phyloP scores from a whole-genome alignment of 2,797 vertebrate genomes.

The Tangara arthus region DNA sequence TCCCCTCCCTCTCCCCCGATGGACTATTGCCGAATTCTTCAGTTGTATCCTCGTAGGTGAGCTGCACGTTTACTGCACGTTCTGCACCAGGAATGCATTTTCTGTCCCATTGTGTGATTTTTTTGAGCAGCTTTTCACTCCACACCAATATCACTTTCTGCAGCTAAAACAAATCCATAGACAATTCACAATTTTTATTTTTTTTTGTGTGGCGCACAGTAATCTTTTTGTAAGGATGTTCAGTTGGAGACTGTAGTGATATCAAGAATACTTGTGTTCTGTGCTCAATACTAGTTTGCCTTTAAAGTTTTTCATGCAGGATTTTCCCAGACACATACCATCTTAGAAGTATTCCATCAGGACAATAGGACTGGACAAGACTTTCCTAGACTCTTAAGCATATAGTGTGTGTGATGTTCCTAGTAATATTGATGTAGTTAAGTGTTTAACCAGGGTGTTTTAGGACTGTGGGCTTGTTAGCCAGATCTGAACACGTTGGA shows the following conservation, averaged over 20 bases:
- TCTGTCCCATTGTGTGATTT: slow-evolving; percentile 76
- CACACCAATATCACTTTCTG: slow-evolving; percentile 76
- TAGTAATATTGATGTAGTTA: not conserved
- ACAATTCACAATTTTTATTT: slow-evolving; percentile 53
- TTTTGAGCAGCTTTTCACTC: slow-evolving; percentile 78
- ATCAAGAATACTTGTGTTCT: slow-evolving; percentile 1
- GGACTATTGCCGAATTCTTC: slow-evolving; percentile 76
- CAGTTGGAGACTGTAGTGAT: not conserved
- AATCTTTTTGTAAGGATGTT: slow-evolving; percentile 47
- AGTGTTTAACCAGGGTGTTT: not conserved
- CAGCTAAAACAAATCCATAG: slow-evolving; percentile 68
- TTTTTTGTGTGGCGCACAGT: slow-evolving; percentile 52
- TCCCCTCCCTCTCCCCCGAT: slow-evolving; percentile 71
- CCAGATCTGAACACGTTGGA: not conserved
- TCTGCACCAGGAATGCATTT: slow-evolving; percentile 80
- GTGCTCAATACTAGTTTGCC: not conserved
- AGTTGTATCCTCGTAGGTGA: slow-evolving; percentile 78
- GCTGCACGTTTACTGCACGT: slow-evolving; percentile 82
- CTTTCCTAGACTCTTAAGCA: not conserved
- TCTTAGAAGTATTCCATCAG: not conserved
- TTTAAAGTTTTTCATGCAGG: slow-evolving; percentile 19
- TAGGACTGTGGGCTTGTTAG: not conserved
- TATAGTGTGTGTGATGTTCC: not conserved
- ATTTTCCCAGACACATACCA: not conserved
- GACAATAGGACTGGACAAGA: not conserved